Evolutionary conservation across 1,140 invertebrate genomes (phyloP).

Genomic region (Penaeus chinensis): DNA sequence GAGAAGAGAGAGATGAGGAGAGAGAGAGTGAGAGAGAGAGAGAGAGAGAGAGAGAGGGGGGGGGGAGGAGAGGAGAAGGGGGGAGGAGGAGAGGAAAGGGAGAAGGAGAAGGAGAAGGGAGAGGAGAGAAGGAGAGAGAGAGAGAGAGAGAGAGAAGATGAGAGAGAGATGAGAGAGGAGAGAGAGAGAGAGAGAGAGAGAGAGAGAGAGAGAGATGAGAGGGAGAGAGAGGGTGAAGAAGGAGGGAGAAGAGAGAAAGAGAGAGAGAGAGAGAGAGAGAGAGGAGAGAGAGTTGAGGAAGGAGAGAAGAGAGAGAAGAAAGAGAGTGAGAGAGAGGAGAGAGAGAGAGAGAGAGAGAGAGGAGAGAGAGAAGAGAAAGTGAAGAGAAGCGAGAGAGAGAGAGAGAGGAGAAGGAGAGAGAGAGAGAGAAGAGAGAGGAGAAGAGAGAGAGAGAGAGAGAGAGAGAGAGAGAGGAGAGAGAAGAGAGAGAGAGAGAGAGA

Average conservation of each 20-base stretch:
- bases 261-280: not conserved
- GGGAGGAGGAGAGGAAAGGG: not conserved
- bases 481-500: not conserved
- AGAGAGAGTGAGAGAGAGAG: not conserved
- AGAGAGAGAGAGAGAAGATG: not conserved
- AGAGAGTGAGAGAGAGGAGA: conserved; percentile 14
- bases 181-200: too few relatives aligned
- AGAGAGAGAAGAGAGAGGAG: not conserved
- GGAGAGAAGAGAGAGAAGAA: conserved; percentile 9
- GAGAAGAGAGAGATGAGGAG: too few relatives aligned
- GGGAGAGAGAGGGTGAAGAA: not conserved
- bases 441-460: not conserved
- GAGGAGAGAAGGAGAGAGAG: not conserved
- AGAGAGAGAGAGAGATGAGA: too few relatives aligned
- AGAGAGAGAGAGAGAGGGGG: not conserved
- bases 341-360: conserved; percentile 32
- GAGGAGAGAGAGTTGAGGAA: not conserved
- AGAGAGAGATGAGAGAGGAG: not conserved
- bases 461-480: not conserved
- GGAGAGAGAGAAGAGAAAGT: not conserved
- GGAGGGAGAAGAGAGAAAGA: not conserved
- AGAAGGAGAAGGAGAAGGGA: not conserved
- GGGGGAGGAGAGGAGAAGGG: not conserved
- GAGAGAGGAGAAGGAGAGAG: not conserved
- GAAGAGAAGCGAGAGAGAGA: not conserved